phyloP scores from a whole-genome alignment of 2,113 vertebrate genomes.

The Apistogramma diplotaenia region DNA sequence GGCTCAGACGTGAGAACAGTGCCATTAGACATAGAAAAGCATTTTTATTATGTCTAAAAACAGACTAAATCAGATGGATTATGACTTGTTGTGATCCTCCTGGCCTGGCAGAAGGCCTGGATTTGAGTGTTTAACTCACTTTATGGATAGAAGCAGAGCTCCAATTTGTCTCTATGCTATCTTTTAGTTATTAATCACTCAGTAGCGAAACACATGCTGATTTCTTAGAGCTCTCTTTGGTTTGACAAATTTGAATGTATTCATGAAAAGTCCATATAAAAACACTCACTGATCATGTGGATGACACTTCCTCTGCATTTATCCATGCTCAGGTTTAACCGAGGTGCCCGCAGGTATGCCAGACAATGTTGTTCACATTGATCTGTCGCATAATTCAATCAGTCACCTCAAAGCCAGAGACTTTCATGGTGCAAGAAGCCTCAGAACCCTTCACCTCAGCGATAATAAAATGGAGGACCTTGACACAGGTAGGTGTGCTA shows the following conservation, averaged over 20 bases:
- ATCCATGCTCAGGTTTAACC: conserved; percentile 79
- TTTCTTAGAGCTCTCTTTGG: neutral
- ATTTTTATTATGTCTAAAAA: neutral
- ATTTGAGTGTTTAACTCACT: conserved; percentile 1
- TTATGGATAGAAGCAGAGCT: neutral
- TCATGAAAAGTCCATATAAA: neutral
- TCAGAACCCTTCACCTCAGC: conserved; percentile 88
- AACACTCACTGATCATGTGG: neutral
- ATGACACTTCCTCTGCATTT: neutral
- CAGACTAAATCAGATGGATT: neutral
- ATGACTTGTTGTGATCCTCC: neutral
- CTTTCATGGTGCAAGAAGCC: conserved; percentile 83
- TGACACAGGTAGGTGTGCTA: conserved; percentile 80
- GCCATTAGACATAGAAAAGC: neutral
- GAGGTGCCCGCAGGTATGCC: conserved; percentile 89
- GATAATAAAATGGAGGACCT: conserved; percentile 86
- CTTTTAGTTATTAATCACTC: neutral
- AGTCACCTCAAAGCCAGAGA: conserved; percentile 83
- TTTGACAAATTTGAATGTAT: neutral
- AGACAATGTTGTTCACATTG: conserved; percentile 85
- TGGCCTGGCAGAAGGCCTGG: neutral
- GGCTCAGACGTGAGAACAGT: neutral
- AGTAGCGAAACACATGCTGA: neutral
- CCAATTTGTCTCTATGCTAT: neutral
- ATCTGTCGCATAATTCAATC: conserved; percentile 91